These are phyloP conservation scores for Lithophane socia DNA, from an alignment of 2,888 invertebrate genomes.

Conservation along the genomic window DNA sequence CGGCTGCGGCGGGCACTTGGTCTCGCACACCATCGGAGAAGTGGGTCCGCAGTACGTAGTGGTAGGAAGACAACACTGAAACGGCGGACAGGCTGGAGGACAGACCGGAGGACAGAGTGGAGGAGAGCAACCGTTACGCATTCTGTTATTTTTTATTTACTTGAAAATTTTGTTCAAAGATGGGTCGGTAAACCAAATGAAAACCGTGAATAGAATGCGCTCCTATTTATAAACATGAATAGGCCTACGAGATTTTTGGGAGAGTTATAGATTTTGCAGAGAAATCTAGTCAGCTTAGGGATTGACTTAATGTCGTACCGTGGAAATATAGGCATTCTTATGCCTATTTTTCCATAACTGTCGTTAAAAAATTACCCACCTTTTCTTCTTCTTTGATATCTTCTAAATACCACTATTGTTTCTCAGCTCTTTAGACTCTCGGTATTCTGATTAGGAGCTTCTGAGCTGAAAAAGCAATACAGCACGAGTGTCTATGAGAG, in stretches of 20 bases:
- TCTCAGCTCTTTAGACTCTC: background rate
- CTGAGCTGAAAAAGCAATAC: background rate
- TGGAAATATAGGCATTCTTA: background rate
- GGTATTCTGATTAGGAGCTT: background rate
- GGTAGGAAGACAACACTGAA: constrained; percentile 34
- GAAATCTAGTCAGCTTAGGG: constrained; percentile 57
- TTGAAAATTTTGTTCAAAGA: constrained; percentile 41
- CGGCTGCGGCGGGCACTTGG: constrained; percentile 70
- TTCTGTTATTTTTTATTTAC: constrained; percentile 62
- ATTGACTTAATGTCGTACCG: background rate
- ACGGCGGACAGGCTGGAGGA: constrained; percentile 21
- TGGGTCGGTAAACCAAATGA: constrained; percentile 61
- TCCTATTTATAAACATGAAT: constrained; percentile 70
- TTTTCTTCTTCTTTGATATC: background rate
- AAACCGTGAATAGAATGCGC: constrained; percentile 19
- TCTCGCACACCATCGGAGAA: constrained; percentile 70
- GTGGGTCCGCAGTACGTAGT: constrained; percentile 57
- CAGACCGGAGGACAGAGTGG: constrained; percentile 35
- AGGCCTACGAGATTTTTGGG: constrained; percentile 65
- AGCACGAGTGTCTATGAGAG: background rate
- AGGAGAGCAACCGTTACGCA: constrained; percentile 50
- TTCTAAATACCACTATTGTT: background rate
- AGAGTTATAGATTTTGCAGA: constrained; percentile 48
- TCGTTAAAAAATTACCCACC: background rate
- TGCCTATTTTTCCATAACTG: background rate